Evolutionary conservation across 2,888 invertebrate species (phyloP).

Genomic region (Fabriciana adippe): DNA sequence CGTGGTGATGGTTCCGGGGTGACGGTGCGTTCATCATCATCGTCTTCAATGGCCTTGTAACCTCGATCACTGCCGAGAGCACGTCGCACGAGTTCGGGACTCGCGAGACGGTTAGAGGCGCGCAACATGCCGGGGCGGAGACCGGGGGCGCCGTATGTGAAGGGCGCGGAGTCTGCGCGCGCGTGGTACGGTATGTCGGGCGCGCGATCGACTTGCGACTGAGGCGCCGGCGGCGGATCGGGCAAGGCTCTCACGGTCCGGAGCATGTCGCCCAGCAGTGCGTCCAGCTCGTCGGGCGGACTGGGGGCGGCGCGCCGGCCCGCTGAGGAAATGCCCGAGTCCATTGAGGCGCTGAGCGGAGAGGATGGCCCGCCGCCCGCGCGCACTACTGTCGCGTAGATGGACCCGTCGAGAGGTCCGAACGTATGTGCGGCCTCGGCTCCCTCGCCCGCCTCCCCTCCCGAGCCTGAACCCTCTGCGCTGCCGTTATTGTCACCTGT

Average conservation of each 20-base stretch:
- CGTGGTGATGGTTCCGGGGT: constrained; percentile 63
- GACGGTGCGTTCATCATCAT: constrained; percentile 68
- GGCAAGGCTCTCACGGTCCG: constrained; percentile 93
- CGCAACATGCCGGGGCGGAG: constrained; percentile 85
- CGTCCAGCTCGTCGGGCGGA: constrained; percentile 88
- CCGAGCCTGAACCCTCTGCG: constrained; percentile 73
- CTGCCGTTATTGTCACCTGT: constrained; percentile 83
- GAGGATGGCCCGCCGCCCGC: constrained; percentile 81
- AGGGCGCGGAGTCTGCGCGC: constrained; percentile 93
- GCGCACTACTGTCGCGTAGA: constrained; percentile 89
- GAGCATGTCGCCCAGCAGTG: constrained; percentile 92
- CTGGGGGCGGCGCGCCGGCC: constrained; percentile 82
- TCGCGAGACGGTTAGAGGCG: constrained; percentile 88
- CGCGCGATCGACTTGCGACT: constrained; percentile 69
- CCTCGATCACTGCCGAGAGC: constrained; percentile 78
- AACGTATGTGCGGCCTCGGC: constrained; percentile 85
- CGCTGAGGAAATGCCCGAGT: constrained; percentile 93
- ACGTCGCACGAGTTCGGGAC: constrained; percentile 92
- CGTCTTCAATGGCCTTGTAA: constrained; percentile 70
- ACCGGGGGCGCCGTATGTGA: constrained; percentile 90
- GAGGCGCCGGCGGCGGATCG: constrained; percentile 72
- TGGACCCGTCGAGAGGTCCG: constrained; percentile 94
- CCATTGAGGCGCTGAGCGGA: constrained; percentile 93
- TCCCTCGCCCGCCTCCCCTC: constrained; percentile 73
- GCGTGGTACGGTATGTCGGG: constrained; percentile 94